phyloP scores from a whole-genome alignment of 2,113 vertebrate species.

The Sigmodon hispidus region DNA sequence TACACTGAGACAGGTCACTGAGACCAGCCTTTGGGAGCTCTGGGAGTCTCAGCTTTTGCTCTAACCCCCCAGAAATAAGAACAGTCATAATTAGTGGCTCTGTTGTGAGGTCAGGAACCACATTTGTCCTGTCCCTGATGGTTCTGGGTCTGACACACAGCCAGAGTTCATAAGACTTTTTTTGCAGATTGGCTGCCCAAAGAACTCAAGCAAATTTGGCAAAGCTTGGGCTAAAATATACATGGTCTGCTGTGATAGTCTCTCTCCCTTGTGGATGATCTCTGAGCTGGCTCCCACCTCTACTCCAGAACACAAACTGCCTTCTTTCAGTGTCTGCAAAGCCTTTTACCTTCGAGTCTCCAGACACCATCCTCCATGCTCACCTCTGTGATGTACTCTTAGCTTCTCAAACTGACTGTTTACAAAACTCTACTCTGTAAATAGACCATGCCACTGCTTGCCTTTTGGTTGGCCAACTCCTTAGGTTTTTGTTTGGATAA shows the following conservation, averaged over 20 bases:
- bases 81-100: not conserved
- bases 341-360: too few relatives aligned
- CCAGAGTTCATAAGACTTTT: not conserved
- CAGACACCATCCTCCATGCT: not conserved
- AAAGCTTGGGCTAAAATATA: not conserved
- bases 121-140: not conserved
- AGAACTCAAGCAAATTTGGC: not conserved
- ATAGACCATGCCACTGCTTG: not conserved
- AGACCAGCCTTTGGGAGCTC: too few relatives aligned
- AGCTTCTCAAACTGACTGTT: not conserved
- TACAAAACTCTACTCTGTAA: not conserved
- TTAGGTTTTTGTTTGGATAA: not conserved
- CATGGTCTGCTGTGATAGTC: not conserved
- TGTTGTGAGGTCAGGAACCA: not conserved
- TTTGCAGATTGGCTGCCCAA: not conserved
- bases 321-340: not conserved
- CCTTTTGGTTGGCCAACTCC: not conserved
- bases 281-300: not conserved
- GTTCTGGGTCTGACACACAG: not conserved
- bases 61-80: not conserved
- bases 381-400: rapidly evolving
- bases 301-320: not conserved
- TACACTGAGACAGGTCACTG: not conserved
- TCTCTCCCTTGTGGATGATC: not conserved
- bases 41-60: not conserved